Evolutionary conservation across 2,113 vertebrate genomes (phyloP), one percentile per base, ranked within the genome.

Genomic region (Callopanchax toddi): DNA sequence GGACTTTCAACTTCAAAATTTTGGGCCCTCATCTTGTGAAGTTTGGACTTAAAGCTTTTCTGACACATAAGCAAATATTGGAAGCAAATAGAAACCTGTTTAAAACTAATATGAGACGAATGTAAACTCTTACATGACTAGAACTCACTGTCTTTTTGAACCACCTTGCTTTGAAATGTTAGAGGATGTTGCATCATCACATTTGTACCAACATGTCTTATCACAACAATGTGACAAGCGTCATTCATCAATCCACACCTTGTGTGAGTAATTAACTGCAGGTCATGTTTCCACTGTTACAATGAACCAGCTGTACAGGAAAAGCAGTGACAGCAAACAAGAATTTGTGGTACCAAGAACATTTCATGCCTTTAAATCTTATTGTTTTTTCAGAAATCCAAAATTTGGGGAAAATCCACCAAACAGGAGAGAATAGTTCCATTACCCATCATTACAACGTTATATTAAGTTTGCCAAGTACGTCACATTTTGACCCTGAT

Each of bases 401-500:
- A n/a, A n/a, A n/a, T n/a, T n/a, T n/a, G n/a, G n/a, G n/a, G n/a
- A n/a, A n/a, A n/a, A n/a, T n/a, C n/a, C n/a, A n/a, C n/a, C n/a
- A 32, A 32, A 32, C 29, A 32, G 29, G 29, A 32, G 29, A 32
- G 29, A 32, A 32, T 8, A 45, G 46, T 65, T 59, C 20, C 36
- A 51, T 37, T 26, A 6, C 0, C 22, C 17, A 10, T 11, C 0
- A 11, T 22, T 26, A 56, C 11, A 20, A 10, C 23, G 45, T 52
- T 63, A 68, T 81, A 64, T 72, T 57, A 36, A 43, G 48, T 37
- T 40, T 29, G 42, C n/a, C 13, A 16, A 10, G 32, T 37, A 63
- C 44, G 63, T 87, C 85, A 82, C 39, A 11, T 69, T 43, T 55
- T 74, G 78, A 86, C 79, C 79, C 74, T 45, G 44, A 1, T 17